Evolutionary conservation across 1,140 invertebrate genomes (phyloP), one percentile per base, ranked within the genome.

Genomic region (Drepana arcuata): DNA sequence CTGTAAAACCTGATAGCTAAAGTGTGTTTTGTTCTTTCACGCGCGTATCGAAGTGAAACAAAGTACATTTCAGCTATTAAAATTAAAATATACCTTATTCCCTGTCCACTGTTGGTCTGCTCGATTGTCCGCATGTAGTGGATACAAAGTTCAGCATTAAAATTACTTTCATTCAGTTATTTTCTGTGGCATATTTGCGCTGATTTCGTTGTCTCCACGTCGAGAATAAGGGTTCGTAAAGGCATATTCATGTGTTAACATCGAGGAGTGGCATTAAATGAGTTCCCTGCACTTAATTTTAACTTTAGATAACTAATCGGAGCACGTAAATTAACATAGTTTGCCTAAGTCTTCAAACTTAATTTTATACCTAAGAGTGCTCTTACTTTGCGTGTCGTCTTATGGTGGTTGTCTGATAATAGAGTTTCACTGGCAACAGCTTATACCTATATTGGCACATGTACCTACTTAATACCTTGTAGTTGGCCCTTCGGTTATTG

Each of bases 351-450:
- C n/a, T n/a, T n/a, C n/a, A 37, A 25, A 34, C 31, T 29, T 61
- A 56, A 56, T 56, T 53, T 56, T 59, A 59, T 59, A 51, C 29
- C 44, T 48, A 59, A 48, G 47, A 56, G 56, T 56, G 48, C 52
- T 48, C 35, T 39, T 34, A 18, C 3, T 7, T 31, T 38, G 16
- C 26, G 30, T 41, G 37, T 40, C 16, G 31, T 42, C 7, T 18
- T 28, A 38, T 48, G 48, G 48, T 51, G 48, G 44, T 34, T 45
- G 46, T 28, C 23, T n/a, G n/a, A n/a, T n/a, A n/a, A n/a, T n/a
- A n/a, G n/a, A n/a, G n/a, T n/a, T n/a, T n/a, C n/a, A n/a, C n/a
- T n/a, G n/a, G n/a, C n/a, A n/a, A n/a, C n/a, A n/a, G n/a, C n/a
- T n/a, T n/a, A n/a, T n/a, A n/a, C n/a, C n/a, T n/a, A n/a, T n/a